A percentile compares a stretch with the other conserved stretches of the same genome.
phyloP scores from a whole-genome alignment of 2,113 vertebrate species.

The Ifrita kowaldi region DNA sequence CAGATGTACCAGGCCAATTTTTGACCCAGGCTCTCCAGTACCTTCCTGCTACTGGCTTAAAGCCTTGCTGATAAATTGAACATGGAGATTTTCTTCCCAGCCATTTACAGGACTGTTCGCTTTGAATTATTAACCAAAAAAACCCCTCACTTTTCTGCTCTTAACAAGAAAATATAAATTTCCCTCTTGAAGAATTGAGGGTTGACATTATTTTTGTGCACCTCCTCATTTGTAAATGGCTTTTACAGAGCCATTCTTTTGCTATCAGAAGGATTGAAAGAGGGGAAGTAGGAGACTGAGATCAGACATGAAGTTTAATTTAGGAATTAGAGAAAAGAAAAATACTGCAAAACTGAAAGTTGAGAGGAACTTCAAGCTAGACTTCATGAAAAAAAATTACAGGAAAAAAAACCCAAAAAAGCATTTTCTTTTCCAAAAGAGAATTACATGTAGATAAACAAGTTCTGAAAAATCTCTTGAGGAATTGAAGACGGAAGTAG shows the following conservation, averaged over 20 bases:
- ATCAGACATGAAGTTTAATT: background rate
- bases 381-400: background rate
- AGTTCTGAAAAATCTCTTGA: background rate
- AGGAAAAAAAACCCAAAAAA: background rate
- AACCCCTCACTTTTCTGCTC: background rate
- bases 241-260: conserved; percentile 14
- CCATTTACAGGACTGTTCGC: background rate
- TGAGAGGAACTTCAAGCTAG: background rate
- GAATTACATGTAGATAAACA: background rate
- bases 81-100: background rate
- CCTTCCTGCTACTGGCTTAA: background rate
- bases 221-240: background rate
- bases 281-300: background rate
- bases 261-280: background rate
- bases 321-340: conserved; percentile 7
- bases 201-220: background rate
- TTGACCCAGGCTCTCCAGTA: background rate
- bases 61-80: background rate
- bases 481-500: background rate
- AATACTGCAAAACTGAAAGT: background rate
- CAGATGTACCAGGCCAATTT: background rate
- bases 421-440: background rate
- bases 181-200: background rate
- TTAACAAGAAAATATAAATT: background rate
- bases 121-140: background rate